Evolutionary conservation across 2,888 invertebrate genomes (phyloP).

Genomic region (Hemicrepidius hirtus): DNA sequence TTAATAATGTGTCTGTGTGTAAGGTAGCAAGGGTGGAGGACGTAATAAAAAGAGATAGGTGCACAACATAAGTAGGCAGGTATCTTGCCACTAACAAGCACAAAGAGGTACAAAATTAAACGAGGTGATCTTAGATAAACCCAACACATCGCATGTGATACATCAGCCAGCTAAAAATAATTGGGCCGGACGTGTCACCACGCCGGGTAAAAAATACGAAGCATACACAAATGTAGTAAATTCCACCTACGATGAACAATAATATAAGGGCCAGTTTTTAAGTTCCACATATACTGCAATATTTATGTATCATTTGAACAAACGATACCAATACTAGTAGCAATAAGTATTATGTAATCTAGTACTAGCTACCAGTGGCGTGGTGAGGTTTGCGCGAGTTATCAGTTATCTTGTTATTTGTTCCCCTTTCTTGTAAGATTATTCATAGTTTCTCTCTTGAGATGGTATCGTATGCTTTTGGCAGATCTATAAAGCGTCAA

Average conservation of each 20-base stretch:
- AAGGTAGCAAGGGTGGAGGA: slow-evolving; percentile 26
- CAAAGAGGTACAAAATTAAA: slow-evolving; percentile 52
- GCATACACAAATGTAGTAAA: slow-evolving; percentile 3
- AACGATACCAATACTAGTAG: too few relatives aligned
- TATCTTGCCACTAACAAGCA: slow-evolving; percentile 49
- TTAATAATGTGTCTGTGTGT: slow-evolving; percentile 5
- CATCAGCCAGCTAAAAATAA: slow-evolving; percentile 48
- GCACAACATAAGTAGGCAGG: slow-evolving; percentile 44
- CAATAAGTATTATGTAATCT: too few relatives aligned
- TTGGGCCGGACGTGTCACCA: slow-evolving; percentile 49
- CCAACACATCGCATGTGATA: slow-evolving; percentile 48
- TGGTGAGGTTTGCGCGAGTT: too few relatives aligned
- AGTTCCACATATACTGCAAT: too few relatives aligned
- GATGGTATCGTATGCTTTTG: too few relatives aligned
- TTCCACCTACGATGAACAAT: neutral
- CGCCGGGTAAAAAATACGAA: slow-evolving; percentile 12
- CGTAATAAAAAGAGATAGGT: slow-evolving; percentile 39
- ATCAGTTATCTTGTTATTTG: too few relatives aligned
- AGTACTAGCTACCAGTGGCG: too few relatives aligned
- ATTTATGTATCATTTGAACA: too few relatives aligned
- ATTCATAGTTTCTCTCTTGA: too few relatives aligned
- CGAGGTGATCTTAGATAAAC: slow-evolving; percentile 51
- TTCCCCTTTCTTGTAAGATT: too few relatives aligned
- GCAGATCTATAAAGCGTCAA: too few relatives aligned
- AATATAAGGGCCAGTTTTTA: neutral